Evolutionary conservation across 2,888 invertebrate genomes (phyloP).

Genomic region (Opisthograptis luteolata): DNA sequence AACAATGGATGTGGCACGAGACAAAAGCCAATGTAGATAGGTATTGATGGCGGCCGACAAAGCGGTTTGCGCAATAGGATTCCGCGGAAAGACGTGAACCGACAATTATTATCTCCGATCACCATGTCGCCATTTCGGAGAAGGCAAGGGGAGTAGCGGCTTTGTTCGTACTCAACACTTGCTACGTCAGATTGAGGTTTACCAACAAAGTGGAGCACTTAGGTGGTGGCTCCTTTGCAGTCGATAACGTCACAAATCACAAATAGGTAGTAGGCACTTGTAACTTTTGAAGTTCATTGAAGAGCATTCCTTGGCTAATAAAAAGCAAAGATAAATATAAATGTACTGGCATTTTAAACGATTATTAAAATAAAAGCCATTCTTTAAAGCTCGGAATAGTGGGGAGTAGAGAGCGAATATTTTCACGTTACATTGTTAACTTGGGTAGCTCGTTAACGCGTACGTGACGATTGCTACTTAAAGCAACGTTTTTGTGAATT

Average conservation of each 20-base stretch:
- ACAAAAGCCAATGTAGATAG: constrained; percentile 73
- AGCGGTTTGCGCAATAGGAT: constrained; percentile 83
- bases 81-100: constrained; percentile 80
- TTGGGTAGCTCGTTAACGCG: constrained; percentile 78
- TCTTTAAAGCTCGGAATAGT: constrained; percentile 17
- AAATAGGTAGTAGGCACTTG: too few relatives aligned
- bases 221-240: not conserved
- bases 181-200: constrained; percentile 11
- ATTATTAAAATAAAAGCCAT: constrained; percentile 25
- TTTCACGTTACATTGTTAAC: constrained; percentile 79
- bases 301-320: not conserved
- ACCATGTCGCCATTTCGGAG: constrained; percentile 71
- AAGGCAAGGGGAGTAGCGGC: constrained; percentile 55
- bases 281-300: too few relatives aligned
- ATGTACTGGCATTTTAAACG: constrained; percentile 1
- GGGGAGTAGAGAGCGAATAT: constrained; percentile 60
- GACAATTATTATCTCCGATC: constrained; percentile 82
- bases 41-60: constrained; percentile 78
- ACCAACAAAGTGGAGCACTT: not conserved
- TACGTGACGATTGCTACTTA: constrained; percentile 78
- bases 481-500: constrained; percentile 66
- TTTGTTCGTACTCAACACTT: constrained; percentile 41
- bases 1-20: constrained; percentile 80
- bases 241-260: too few relatives aligned
- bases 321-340: not conserved